phyloP scores from a whole-genome alignment of 2,113 vertebrate species.

The Lepus americanus region DNA sequence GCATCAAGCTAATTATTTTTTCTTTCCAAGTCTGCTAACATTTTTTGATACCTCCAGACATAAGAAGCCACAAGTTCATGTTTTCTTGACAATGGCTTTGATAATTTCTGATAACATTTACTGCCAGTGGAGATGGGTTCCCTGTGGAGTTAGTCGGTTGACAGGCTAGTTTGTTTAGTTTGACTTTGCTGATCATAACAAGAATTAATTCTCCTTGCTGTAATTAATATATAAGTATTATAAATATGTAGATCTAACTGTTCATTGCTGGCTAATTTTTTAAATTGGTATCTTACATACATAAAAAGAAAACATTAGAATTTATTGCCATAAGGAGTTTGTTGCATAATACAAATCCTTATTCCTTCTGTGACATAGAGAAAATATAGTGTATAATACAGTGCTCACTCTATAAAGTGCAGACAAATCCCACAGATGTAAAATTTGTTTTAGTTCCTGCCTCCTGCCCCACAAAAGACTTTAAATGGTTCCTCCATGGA shows the following conservation, averaged over 20 bases:
- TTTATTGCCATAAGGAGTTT: neutral
- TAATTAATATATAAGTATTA: conserved; percentile 74
- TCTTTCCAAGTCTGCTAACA: conserved; percentile 84
- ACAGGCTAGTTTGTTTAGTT: conserved; percentile 85
- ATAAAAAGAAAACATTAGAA: conserved; percentile 65
- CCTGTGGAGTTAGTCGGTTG: conserved; percentile 82
- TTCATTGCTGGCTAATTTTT: conserved; percentile 47
- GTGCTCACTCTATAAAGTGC: neutral
- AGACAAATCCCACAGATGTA: neutral
- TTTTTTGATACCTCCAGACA: conserved; percentile 78
- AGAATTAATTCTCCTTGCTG: conserved; percentile 85
- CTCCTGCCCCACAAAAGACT: neutral
- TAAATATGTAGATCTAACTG: conserved; percentile 48
- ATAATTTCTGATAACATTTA: conserved; percentile 88
- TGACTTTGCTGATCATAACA: conserved; percentile 86
- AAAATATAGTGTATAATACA: neutral
- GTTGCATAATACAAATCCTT: conserved; percentile 1
- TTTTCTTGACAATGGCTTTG: conserved; percentile 90
- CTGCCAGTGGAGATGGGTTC: conserved; percentile 73
- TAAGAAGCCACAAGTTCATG: conserved; percentile 85
- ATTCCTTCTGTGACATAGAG: neutral
- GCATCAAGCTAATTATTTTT: conserved; percentile 71
- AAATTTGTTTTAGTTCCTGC: neutral
- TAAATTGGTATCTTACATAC: conserved; percentile 35
- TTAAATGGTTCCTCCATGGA: neutral